A percentile compares a stretch with the other conserved stretches of the same genome.
Conservation (phyloP, 2,113 vertebrate species). For the Trogon melanurus region DNA sequence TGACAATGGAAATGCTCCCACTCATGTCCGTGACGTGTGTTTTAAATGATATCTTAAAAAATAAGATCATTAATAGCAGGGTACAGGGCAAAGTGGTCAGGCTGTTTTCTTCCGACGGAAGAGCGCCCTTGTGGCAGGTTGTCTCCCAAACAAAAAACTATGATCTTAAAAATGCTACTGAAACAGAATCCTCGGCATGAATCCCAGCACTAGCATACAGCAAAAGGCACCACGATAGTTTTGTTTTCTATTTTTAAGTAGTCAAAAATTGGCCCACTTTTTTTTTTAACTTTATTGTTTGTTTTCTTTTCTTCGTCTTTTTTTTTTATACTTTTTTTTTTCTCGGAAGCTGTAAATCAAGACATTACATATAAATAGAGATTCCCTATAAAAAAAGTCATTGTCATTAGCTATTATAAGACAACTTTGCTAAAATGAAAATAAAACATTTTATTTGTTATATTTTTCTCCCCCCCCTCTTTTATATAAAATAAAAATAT, state of each 20-base stretch:
- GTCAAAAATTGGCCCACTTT: constrained; percentile 99
- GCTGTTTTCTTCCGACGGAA: constrained; percentile 38
- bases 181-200: constrained; percentile 82
- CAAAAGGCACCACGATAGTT: constrained; percentile 99
- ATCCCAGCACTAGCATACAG: constrained; percentile 95
- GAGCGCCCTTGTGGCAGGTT: constrained; percentile 40
- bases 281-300: constrained; percentile 88
- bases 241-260: constrained; percentile 96
- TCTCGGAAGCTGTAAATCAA: constrained; percentile 96
- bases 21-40: constrained; percentile 10
- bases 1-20: constrained; percentile 44
- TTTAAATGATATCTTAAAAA: constrained; percentile 73
- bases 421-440: constrained; percentile 99
- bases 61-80: constrained; percentile 85
- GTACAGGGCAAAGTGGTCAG: constrained; percentile 79
- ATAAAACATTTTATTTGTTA: constrained; percentile 99
- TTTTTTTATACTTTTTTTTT: constrained; percentile 55
- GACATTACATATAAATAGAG: constrained; percentile 99
- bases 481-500: constrained; percentile 99
- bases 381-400: constrained; percentile 99
- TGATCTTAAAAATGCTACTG: constrained; percentile 90
- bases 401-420: constrained; percentile 98
- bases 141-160: constrained; percentile 62
- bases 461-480: constrained; percentile 89
- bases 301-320: constrained; percentile 83